These are phyloP conservation scores for Paralichthys olivaceus DNA, from an alignment of 2,113 vertebrate genomes.

Conservation along the genomic window DNA sequence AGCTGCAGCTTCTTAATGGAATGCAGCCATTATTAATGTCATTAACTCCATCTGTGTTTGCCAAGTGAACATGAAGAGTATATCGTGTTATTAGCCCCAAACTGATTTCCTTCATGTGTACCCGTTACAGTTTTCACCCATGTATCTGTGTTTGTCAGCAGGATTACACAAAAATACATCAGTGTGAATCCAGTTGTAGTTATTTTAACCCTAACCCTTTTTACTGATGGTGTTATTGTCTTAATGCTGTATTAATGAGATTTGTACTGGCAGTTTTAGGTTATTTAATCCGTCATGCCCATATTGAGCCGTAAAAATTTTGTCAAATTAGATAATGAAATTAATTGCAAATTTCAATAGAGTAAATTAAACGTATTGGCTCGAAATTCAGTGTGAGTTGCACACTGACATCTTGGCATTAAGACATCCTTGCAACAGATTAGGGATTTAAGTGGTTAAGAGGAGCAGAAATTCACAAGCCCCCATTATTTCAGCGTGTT, in stretches of 20 bases:
- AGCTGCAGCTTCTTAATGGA: slow-evolving; percentile 14
- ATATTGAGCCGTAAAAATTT: not conserved
- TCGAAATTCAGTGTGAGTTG: not conserved
- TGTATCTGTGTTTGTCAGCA: too few relatives aligned
- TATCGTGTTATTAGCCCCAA: slow-evolving; percentile 14
- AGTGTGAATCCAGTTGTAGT: not conserved
- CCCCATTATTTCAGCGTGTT: slow-evolving; percentile 22
- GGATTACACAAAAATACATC: too few relatives aligned
- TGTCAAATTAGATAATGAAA: not conserved
- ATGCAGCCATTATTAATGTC: not conserved
- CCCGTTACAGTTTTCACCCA: too few relatives aligned
- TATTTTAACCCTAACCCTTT: too few relatives aligned
- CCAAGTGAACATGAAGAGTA: slow-evolving; percentile 1
- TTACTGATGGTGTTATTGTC: not conserved
- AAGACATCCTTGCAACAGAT: not conserved
- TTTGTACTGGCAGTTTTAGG: not conserved
- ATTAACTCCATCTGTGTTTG: slow-evolving; percentile 13
- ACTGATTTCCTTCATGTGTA: too few relatives aligned
- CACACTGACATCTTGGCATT: not conserved
- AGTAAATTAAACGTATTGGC: not conserved
- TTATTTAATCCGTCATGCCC: too few relatives aligned
- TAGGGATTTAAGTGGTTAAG: slow-evolving; percentile 1
- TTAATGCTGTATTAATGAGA: not conserved
- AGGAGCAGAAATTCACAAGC: slow-evolving; percentile 14
- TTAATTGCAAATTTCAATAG: not conserved